A percentile compares a stretch with the other conserved stretches of the same genome.
Evolutionary conservation across 2,797 vertebrate genomes (phyloP).

Genomic region (Gadopsis marmoratus): DNA sequence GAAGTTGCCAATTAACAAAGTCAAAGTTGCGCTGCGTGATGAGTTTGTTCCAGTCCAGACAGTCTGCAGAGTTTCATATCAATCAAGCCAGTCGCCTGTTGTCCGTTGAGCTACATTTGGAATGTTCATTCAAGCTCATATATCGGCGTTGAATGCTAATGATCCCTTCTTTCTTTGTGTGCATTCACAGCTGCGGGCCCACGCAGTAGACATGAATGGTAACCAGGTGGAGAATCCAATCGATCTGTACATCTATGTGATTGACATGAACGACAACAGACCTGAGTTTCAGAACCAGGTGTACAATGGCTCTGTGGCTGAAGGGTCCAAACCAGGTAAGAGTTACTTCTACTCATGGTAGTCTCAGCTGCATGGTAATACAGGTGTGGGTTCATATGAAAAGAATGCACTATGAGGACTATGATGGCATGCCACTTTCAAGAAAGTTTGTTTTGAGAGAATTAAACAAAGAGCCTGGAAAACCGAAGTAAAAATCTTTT

Average conservation of each 20-base stretch:
- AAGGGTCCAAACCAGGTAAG: constrained; percentile 97
- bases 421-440: no score
- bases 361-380: neutral
- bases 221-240: constrained; percentile 99
- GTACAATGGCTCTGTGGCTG: constrained; percentile 97
- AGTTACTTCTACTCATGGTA: neutral
- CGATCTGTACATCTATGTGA: constrained; percentile 98
- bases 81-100: constrained; percentile 31
- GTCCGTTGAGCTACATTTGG: constrained; percentile 22
- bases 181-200: constrained; percentile 90
- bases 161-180: constrained; percentile 2
- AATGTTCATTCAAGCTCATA: constrained; percentile 29
- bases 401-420: no score
- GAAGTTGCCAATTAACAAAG: constrained; percentile 70
- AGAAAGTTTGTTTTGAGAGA: no score
- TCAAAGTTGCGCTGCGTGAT: constrained; percentile 49
- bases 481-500: no score
- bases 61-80: constrained; percentile 30
- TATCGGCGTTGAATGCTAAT: constrained; percentile 26
- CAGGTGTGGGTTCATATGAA: neutral
- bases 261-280: constrained; percentile 99
- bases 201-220: constrained; percentile 98
- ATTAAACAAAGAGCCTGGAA: no score
- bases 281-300: constrained; percentile 96
- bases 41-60: constrained; percentile 32